Conservation (phyloP, 2,888 invertebrate genomes). For the Tetragonisca angustula region DNA sequence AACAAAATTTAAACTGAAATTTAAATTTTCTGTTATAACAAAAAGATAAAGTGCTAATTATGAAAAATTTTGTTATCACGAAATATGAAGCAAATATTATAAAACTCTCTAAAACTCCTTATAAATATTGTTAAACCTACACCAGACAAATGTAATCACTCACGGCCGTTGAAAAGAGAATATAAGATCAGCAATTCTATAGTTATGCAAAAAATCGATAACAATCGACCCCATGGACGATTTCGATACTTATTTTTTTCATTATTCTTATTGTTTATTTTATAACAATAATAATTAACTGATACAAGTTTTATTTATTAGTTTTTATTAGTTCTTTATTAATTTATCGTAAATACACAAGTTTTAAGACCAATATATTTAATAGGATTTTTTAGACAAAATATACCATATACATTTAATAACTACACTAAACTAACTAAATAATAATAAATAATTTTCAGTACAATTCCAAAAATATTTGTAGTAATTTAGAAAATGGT, state of each 20-base stretch:
- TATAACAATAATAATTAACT: background rate
- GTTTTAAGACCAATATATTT: background rate
- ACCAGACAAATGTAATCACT: background rate
- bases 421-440: background rate
- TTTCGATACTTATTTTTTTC: slow-evolving; percentile 10
- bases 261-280: background rate
- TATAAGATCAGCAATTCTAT: slow-evolving; percentile 23
- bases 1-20: background rate
- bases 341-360: background rate
- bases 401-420: background rate
- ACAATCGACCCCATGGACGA: slow-evolving; percentile 33
- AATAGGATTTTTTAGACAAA: background rate
- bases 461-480: background rate
- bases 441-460: background rate
- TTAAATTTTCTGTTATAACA: background rate
- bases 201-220: slow-evolving; percentile 13
- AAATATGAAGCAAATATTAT: background rate
- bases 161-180: slow-evolving; percentile 46
- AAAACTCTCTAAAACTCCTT: slow-evolving; percentile 24
- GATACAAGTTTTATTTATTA: background rate
- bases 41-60: background rate
- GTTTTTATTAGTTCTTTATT: background rate
- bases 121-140: slow-evolving; percentile 53
- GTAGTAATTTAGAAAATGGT: background rate
- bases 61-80: background rate